These are phyloP conservation scores for Rosalia funebris DNA, from an alignment of 2,888 invertebrate species.

Conservation along the genomic window DNA sequence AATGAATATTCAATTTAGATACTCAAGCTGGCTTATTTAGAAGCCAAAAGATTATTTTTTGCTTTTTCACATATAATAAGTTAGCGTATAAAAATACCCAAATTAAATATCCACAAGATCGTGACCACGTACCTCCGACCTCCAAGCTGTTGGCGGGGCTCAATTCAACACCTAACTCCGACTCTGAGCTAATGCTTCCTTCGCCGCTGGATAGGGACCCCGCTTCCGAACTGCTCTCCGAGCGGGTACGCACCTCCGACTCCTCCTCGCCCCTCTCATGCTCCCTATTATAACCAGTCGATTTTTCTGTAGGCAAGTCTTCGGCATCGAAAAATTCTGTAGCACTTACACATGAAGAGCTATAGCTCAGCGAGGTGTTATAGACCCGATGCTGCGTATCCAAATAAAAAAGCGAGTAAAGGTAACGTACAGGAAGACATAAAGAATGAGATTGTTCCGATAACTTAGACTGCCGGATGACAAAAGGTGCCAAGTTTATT, in stretches of 20 bases:
- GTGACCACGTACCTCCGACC: constrained; percentile 54
- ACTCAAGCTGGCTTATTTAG: too few species aligned
- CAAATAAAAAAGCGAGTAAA: constrained; percentile 23
- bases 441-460: too few species aligned
- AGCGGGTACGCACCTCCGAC: constrained; percentile 59
- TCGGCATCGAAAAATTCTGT: constrained; percentile 87
- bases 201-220: constrained; percentile 75
- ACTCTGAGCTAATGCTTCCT: constrained; percentile 70
- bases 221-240: constrained; percentile 79
- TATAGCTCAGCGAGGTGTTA: constrained; percentile 76
- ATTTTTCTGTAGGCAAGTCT: constrained; percentile 64
- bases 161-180: constrained; percentile 69
- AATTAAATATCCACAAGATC: too few species aligned
- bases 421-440: not conserved
- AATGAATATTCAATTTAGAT: too few species aligned
- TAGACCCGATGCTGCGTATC: constrained; percentile 67
- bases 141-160: constrained; percentile 60
- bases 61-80: too few species aligned
- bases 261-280: constrained; percentile 53
- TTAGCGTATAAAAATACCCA: too few species aligned
- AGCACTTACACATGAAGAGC: constrained; percentile 79
- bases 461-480: too few species aligned
- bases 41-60: too few species aligned
- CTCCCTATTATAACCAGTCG: constrained; percentile 26
- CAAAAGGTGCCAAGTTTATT: too few species aligned